Evolutionary conservation across 2,113 vertebrate species (phyloP).

Genomic region (Euleptes europaea): DNA sequence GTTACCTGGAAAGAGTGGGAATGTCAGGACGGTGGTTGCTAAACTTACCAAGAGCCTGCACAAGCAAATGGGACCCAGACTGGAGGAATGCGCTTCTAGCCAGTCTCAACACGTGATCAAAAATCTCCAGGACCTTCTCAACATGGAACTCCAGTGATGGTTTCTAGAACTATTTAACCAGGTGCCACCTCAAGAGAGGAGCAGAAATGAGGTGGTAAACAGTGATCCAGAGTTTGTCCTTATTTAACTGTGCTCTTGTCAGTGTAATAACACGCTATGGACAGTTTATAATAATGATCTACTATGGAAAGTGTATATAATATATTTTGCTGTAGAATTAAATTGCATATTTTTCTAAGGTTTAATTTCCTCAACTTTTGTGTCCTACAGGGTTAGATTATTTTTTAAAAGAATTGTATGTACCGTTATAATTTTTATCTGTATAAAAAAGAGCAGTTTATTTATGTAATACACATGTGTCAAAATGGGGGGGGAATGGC

Average conservation of each 20-base stretch:
- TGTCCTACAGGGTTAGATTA: constrained; percentile 16
- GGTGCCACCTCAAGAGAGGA: background rate
- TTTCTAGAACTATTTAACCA: background rate
- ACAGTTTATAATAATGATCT: constrained; percentile 10
- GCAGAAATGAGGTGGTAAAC: background rate
- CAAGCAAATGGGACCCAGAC: constrained; percentile 63
- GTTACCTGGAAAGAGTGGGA: constrained; percentile 8
- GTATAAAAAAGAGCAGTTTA: background rate
- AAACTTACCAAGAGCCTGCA: constrained; percentile 53
- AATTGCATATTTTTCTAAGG: constrained; percentile 59
- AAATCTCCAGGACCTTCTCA: constrained; percentile 56
- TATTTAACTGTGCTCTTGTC: constrained; percentile 26
- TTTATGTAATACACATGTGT: constrained; percentile 1
- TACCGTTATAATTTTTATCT: constrained; percentile 10
- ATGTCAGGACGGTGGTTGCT: background rate
- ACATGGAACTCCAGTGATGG: background rate
- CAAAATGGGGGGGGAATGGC: background rate
- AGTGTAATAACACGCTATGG: background rate
- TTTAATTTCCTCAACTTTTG: constrained; percentile 34
- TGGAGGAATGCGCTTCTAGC: constrained; percentile 32
- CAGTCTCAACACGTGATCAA: constrained; percentile 50
- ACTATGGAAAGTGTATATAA: constrained; percentile 10
- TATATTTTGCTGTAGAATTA: constrained; percentile 60
- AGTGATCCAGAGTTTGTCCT: background rate
- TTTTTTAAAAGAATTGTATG: background rate